A percentile compares a stretch with the other conserved stretches of the same genome.
phyloP scores from a whole-genome alignment of 2,797 vertebrate species.

The Paguma larvata region DNA sequence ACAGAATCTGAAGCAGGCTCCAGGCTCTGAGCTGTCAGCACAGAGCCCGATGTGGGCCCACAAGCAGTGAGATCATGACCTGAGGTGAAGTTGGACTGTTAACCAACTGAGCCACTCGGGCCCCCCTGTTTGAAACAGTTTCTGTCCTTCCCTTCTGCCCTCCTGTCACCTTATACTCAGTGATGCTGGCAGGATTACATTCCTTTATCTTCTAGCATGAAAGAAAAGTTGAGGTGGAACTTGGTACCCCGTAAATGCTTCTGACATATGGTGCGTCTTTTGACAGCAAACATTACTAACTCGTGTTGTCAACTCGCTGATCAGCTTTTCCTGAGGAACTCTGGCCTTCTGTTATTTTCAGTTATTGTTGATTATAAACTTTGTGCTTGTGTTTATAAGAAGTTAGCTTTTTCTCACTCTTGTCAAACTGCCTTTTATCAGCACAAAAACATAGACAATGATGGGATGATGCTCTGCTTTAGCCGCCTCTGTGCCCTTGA shows the following conservation, averaged over 20 bases:
- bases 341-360: not conserved
- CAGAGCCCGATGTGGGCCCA: too few species aligned
- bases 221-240: not conserved
- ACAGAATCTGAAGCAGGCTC: too few species aligned
- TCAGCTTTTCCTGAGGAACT: not conserved
- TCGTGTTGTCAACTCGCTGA: not conserved
- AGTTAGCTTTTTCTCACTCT: not conserved
- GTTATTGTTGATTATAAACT: not conserved
- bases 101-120: too few species aligned
- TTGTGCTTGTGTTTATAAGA: not conserved
- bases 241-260: not conserved
- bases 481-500: too few species aligned
- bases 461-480: not conserved
- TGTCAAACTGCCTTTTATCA: constrained; percentile 1
- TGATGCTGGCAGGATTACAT: not conserved
- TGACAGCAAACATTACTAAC: not conserved
- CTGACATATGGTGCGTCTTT: not conserved
- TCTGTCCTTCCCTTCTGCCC: not conserved
- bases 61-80: too few species aligned
- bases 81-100: too few species aligned
- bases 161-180: not conserved
- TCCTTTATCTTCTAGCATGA: not conserved
- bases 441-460: not conserved
- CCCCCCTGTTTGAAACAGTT: not conserved
- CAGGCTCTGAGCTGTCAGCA: too few species aligned